These are phyloP conservation scores for Myotis pilosus DNA, from an alignment of 2,797 vertebrate genomes.

Conservation along the genomic window DNA sequence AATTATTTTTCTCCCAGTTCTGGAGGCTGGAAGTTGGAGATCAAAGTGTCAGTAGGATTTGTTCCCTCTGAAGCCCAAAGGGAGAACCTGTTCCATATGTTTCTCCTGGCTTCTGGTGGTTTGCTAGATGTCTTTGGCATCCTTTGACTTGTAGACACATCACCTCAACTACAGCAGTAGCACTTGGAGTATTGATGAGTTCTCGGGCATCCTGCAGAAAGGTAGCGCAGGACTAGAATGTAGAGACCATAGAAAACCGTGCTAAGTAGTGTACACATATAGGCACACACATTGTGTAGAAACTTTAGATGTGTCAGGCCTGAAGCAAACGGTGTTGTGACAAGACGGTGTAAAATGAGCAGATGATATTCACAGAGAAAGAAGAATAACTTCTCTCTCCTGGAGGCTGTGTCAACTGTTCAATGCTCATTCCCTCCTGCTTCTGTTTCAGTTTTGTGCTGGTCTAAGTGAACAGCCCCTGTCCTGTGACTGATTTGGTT, in stretches of 20 bases:
- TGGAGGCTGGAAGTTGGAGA: background rate
- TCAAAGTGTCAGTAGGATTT: background rate
- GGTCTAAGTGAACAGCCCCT: background rate
- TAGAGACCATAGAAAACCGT: background rate
- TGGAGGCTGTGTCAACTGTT: rapidly evolving
- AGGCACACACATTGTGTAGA: background rate
- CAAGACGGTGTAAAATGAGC: background rate
- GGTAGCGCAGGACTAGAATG: background rate
- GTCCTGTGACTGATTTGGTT: background rate
- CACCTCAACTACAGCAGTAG: background rate
- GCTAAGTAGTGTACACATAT: background rate
- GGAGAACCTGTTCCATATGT: background rate
- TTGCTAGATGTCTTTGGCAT: background rate
- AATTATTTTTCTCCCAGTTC: background rate
- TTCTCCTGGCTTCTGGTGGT: background rate
- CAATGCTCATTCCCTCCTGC: rapidly evolving
- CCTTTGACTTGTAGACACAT: background rate
- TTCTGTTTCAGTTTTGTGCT: background rate
- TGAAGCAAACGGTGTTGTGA: background rate
- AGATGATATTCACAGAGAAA: background rate
- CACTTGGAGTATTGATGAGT: background rate
- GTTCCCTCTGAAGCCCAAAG: background rate
- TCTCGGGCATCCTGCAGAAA: background rate
- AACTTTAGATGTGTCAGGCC: background rate
- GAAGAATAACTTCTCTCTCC: background rate